Percentiles rank a stretch among this genome's conserved stretches.
Conservation (phyloP, 2,888 invertebrate genomes). For the Dryocosmus kuriphilus region DNA sequence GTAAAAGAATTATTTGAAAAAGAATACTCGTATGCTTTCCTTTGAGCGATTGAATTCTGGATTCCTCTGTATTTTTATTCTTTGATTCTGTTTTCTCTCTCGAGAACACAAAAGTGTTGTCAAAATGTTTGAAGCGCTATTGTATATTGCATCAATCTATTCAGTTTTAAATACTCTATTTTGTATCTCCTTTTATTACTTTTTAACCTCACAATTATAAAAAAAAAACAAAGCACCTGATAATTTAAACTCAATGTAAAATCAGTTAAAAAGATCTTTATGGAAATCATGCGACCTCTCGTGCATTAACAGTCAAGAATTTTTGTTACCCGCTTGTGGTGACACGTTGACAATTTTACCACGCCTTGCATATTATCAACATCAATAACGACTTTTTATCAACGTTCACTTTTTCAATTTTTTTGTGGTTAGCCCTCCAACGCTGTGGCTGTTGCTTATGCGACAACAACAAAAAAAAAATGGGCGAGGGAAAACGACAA, state of each 20-base stretch:
- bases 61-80: too few species aligned
- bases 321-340: neutral
- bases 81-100: too few species aligned
- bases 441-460: slow-evolving; percentile 14
- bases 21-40: neutral
- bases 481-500: slow-evolving; percentile 10
- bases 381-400: too few species aligned
- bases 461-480: slow-evolving; percentile 16
- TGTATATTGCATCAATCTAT: too few species aligned
- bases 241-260: too few species aligned
- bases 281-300: slow-evolving; percentile 8
- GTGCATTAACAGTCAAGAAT: slow-evolving; percentile 6
- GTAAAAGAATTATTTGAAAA: neutral
- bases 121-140: too few species aligned
- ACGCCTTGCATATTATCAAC: slow-evolving; percentile 24
- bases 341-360: slow-evolving; percentile 5
- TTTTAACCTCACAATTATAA: too few species aligned
- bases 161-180: too few species aligned
- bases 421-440: slow-evolving; percentile 8
- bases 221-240: too few species aligned
- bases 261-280: slow-evolving; percentile 5
- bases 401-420: slow-evolving; percentile 15
- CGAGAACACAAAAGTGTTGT: too few species aligned
- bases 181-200: too few species aligned
- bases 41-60: too few species aligned